A percentile compares a stretch with the other conserved stretches of the same genome.
These are phyloP conservation scores for Ceryle rudis DNA, from an alignment of 2,797 vertebrate genomes.

Conservation along the genomic window DNA sequence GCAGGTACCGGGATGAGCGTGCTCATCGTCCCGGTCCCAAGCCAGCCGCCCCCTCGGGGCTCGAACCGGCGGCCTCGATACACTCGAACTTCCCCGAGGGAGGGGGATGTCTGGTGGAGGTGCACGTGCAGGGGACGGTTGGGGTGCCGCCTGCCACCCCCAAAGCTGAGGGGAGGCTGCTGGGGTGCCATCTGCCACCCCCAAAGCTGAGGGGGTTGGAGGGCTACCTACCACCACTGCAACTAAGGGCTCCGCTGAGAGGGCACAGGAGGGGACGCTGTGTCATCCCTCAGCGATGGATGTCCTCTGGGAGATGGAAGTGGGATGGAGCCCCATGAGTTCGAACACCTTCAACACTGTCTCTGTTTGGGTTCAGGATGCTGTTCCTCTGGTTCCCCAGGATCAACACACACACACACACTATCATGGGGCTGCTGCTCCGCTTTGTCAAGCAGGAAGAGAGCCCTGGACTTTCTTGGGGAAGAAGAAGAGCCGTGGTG, in stretches of 20 bases:
- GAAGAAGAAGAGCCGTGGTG: rapidly evolving
- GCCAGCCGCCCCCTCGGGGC: neutral
- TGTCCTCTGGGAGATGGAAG: neutral
- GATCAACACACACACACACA: rapidly evolving
- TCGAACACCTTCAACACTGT: rapidly evolving
- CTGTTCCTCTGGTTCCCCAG: neutral
- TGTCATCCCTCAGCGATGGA: rapidly evolving
- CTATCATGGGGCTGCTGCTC: rapidly evolving
- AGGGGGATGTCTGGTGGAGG: neutral
- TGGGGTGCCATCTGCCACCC: rapidly evolving
- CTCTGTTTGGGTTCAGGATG: rapidly evolving
- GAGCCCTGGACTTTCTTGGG: neutral
- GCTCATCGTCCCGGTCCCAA: neutral
- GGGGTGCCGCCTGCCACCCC: too few species aligned
- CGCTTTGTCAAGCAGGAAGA: rapidly evolving
- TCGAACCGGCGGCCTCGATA: neutral
- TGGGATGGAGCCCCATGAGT: rapidly evolving
- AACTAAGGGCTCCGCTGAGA: neutral
- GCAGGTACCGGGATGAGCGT: neutral
- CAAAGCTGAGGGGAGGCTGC: too few species aligned
- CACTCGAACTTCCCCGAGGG: neutral
- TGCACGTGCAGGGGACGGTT: too few species aligned
- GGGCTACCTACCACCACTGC: too few species aligned
- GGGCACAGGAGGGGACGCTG: rapidly evolving
- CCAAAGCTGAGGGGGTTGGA: too few species aligned